Percentiles rank a stretch among this genome's conserved stretches.
phyloP scores from a whole-genome alignment of 1,140 invertebrate genomes.

The Odontomachus brunneus region DNA sequence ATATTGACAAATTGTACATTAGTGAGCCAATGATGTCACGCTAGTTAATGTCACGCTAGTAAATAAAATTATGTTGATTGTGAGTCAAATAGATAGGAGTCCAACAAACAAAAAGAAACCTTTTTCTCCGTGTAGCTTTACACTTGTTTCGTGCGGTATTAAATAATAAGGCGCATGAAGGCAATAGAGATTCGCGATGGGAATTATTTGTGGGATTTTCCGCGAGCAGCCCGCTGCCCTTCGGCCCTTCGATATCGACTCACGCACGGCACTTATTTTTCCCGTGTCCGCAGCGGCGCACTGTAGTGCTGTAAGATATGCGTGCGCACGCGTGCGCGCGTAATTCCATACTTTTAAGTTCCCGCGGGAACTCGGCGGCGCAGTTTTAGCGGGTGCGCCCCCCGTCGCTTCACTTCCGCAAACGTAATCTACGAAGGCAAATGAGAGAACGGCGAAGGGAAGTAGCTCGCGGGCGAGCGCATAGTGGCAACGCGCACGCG shows the following conservation, averaged over 20 bases:
- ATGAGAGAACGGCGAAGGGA: too few species aligned
- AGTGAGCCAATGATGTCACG: too few species aligned
- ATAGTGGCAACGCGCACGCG: not conserved
- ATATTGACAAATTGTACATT: too few species aligned
- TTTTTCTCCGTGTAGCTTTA: too few species aligned
- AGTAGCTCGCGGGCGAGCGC: not conserved
- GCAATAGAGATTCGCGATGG: not conserved
- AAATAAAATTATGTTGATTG: too few species aligned
- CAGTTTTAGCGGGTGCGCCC: slow-evolving; percentile 39
- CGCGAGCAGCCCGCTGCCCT: slow-evolving; percentile 20
- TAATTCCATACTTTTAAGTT: slow-evolving; percentile 69
- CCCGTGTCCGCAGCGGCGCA: slow-evolving; percentile 11
- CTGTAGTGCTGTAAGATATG: slow-evolving; percentile 67
- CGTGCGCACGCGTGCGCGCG: slow-evolving; percentile 69
- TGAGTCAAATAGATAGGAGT: too few species aligned
- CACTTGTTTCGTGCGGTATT: too few species aligned
- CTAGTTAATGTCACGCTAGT: too few species aligned
- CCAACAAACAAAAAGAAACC: too few species aligned
- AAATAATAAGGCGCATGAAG: too few species aligned
- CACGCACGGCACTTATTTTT: slow-evolving; percentile 3
- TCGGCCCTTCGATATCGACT: slow-evolving; percentile 28
- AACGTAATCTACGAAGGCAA: slow-evolving; percentile 54
- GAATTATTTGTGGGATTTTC: not conserved
- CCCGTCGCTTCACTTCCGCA: slow-evolving; percentile 21
- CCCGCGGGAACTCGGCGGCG: slow-evolving; percentile 51